A percentile compares a stretch with the other conserved stretches of the same genome.
Evolutionary conservation across 2,888 invertebrate genomes (phyloP).

Genomic region (Microplitis deprimator): DNA sequence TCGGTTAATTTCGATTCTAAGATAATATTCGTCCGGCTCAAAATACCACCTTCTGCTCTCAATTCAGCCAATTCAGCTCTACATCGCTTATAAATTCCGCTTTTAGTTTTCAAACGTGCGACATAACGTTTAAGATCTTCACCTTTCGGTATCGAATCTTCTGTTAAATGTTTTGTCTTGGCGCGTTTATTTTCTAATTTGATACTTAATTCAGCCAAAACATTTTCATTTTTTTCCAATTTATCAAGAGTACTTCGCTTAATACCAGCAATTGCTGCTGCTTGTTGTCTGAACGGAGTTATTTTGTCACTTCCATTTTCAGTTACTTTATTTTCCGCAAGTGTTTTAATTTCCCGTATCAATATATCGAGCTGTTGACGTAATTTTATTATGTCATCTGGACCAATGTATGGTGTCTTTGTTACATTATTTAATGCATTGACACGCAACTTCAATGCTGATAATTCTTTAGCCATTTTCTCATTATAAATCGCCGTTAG

Average conservation of each 20-base stretch:
- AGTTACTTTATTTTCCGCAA: constrained; percentile 80
- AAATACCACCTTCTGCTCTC: constrained; percentile 83
- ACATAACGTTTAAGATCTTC: constrained; percentile 91
- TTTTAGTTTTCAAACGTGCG: constrained; percentile 84
- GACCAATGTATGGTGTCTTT: constrained; percentile 58
- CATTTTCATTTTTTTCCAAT: constrained; percentile 72
- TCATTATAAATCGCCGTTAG: constrained; percentile 77
- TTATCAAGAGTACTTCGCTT: constrained; percentile 74
- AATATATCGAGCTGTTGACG: constrained; percentile 70
- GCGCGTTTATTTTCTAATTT: constrained; percentile 61
- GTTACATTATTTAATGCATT: constrained; percentile 76
- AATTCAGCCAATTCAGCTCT: constrained; percentile 82
- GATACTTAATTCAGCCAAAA: constrained; percentile 78
- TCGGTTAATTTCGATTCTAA: constrained; percentile 73
- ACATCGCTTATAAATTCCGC: constrained; percentile 86
- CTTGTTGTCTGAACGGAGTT: constrained; percentile 89
- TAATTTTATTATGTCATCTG: constrained; percentile 60
- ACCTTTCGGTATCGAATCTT: constrained; percentile 72
- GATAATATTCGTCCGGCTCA: constrained; percentile 83
- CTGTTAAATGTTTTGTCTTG: constrained; percentile 56
- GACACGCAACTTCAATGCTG: constrained; percentile 77
- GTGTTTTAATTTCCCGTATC: constrained; percentile 78
- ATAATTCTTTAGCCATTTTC: constrained; percentile 83
- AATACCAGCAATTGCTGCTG: constrained; percentile 83
- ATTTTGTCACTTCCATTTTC: constrained; percentile 78